Base-by-base conservation (phyloP, 1,140 invertebrate genomes). In the Venturia canescens region DNA sequence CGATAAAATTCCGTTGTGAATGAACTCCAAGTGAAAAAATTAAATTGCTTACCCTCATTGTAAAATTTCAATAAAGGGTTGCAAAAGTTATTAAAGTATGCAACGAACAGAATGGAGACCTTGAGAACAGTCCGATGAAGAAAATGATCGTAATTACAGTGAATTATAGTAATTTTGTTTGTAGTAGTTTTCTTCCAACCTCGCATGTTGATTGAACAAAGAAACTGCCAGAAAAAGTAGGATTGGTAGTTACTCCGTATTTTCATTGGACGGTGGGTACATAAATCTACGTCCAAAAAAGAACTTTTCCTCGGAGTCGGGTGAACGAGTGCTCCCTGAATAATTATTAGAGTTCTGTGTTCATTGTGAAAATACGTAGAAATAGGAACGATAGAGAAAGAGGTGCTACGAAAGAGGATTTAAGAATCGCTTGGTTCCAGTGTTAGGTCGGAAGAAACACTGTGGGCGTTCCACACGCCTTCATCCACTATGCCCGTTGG, bases 271-370 rank as follows among this genome's bases (percentile, higher is more conserved):
- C 50, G n/a, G 5, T 1, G 3, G 18, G 50, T 53, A 53, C n/a
- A 53, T 53, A 53, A n/a, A 53, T 53, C 50, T 53, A 53, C 50
- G 74, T 9, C 7, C 7, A 74, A 75, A 80, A 71, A 53, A n/a
- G 50, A 18, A 53, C 50, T 53, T 3, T 1, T 18, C 50, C 50
- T 53, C 6, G 38, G 38, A 11, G 38, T 3, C 13, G 5, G 38
- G 50, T 21, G 50, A 53, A 53, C 16, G n/a, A 53, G 50, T 53
- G 50, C 50, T n/a, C 50, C 16, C n/a, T 16, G 50, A 53, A 53
- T 53, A 53, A 53, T 53, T 53, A 21, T 53, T 53, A 53, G 18
- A 21, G 16, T 53, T 21, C 50, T n/a, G 50, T 53, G 50, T 53
- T 53, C 50, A 53, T 53, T 53, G n/a, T 18, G 50, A 53, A 53